Percentiles rank a stretch among this genome's conserved stretches.
Conservation (phyloP, 2,113 vertebrate genomes). For the Cryptomyrus ogoouensis region DNA sequence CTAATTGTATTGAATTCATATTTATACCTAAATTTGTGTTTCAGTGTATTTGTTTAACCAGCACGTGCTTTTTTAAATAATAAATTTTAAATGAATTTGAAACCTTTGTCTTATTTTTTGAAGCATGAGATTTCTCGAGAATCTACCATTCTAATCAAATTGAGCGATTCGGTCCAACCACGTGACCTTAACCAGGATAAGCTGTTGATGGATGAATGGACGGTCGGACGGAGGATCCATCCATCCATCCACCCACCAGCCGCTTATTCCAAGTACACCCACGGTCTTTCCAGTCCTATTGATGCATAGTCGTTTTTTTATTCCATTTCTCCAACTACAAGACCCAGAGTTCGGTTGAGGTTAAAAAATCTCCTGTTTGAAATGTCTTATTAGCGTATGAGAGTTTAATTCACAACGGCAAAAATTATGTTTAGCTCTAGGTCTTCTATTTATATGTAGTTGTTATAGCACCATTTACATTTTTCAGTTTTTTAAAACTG, state of each 20-base stretch:
- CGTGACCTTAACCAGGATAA: not conserved
- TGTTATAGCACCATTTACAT: not conserved
- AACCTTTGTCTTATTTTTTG: not conserved
- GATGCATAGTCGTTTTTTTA: not conserved
- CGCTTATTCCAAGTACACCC: not conserved
- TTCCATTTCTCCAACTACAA: not conserved
- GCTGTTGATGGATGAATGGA: not conserved
- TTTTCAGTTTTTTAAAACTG: not conserved
- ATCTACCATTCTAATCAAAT: not conserved
- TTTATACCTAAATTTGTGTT: not conserved
- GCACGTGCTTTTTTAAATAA: not conserved
- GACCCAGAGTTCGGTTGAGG: not conserved
- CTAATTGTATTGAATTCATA: not conserved
- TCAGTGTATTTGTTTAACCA: not conserved
- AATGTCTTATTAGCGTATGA: not conserved
- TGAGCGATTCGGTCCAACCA: not conserved
- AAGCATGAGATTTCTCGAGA: not conserved
- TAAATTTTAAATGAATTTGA: not conserved
- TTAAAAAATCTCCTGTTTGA: not conserved
- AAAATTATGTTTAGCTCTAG: not conserved
- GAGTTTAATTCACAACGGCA: not conserved
- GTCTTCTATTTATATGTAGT: not conserved
- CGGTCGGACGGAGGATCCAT: not conserved
- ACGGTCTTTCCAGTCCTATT: not conserved
- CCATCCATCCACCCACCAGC: not conserved